These are phyloP conservation scores for Heterodera schachtii DNA, from an alignment of 1,140 invertebrate species.

Conservation along the genomic window DNA sequence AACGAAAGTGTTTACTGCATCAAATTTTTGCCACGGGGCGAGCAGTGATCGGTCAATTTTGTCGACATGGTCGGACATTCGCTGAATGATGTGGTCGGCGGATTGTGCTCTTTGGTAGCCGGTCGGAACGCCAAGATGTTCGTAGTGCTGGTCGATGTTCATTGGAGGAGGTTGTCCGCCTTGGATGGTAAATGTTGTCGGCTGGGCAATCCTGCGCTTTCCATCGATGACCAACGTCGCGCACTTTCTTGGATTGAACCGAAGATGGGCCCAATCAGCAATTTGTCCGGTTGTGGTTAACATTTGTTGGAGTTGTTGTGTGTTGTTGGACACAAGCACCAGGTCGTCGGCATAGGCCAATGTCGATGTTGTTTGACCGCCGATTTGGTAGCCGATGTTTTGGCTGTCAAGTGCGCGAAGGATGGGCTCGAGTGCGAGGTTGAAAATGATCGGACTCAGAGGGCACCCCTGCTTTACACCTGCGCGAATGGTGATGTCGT, in stretches of 20 bases:
- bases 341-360: no score
- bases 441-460: background rate
- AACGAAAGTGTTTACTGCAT: no score
- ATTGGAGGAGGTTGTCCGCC: background rate
- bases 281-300: no score
- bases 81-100: constrained; percentile 7
- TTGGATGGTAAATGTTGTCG: constrained; percentile 13
- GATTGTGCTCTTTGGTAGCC: constrained; percentile 10
- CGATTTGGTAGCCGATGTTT: background rate
- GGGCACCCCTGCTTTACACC: background rate
- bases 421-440: background rate
- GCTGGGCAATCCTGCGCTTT: background rate
- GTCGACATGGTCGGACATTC: no score
- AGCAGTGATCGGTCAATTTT: no score
- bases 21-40: no score
- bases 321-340: no score
- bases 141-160: constrained; percentile 17
- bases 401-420: background rate
- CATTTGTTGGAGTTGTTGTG: no score
- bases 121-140: constrained; percentile 35
- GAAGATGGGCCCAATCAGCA: constrained; percentile 25
- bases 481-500: background rate
- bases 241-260: constrained; percentile 41
- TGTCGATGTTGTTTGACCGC: no score
- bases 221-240: background rate